These are phyloP conservation scores for Sarcophaga bullata DNA, from an alignment of 1,140 invertebrate species.

Conservation along the genomic window DNA sequence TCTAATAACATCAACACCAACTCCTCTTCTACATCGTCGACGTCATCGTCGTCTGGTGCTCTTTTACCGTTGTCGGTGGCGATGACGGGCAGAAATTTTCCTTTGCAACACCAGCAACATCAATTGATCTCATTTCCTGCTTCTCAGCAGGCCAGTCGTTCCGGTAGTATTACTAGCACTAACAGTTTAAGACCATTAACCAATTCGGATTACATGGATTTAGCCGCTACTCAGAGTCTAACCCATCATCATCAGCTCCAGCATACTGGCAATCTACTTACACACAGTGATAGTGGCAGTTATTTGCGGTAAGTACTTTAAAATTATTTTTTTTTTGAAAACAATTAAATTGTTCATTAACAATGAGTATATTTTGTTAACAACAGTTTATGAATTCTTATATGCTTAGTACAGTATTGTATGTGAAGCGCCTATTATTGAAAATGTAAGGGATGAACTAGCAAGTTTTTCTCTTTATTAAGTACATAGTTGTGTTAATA, in stretches of 20 bases:
- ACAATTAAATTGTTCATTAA: neutral
- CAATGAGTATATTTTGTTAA: neutral
- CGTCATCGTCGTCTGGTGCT: conserved; percentile 13
- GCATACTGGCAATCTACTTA: conserved; percentile 46
- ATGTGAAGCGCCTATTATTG: no score
- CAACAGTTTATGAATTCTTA: no score
- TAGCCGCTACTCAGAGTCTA: conserved; percentile 42
- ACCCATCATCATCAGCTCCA: conserved; percentile 50
- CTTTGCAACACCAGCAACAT: conserved; percentile 52
- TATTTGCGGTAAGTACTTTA: conserved; percentile 60
- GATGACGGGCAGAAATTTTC: conserved; percentile 14
- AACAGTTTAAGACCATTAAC: conserved; percentile 42
- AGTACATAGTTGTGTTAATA: no score
- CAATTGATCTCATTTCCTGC: conserved; percentile 66
- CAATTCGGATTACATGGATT: conserved; percentile 47
- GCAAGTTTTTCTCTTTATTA: no score
- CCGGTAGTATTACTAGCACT: conserved; percentile 61
- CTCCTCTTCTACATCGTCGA: conserved; percentile 47
- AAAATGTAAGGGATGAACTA: no score
- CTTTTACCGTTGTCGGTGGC: conserved; percentile 35
- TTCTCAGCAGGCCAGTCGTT: conserved; percentile 56
- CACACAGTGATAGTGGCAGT: conserved; percentile 51
- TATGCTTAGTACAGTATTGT: no score
- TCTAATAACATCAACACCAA: conserved; percentile 50
- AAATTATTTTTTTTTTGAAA: neutral